Conservation (phyloP, 2,797 vertebrate species). For the Bradypodion ventrale region DNA sequence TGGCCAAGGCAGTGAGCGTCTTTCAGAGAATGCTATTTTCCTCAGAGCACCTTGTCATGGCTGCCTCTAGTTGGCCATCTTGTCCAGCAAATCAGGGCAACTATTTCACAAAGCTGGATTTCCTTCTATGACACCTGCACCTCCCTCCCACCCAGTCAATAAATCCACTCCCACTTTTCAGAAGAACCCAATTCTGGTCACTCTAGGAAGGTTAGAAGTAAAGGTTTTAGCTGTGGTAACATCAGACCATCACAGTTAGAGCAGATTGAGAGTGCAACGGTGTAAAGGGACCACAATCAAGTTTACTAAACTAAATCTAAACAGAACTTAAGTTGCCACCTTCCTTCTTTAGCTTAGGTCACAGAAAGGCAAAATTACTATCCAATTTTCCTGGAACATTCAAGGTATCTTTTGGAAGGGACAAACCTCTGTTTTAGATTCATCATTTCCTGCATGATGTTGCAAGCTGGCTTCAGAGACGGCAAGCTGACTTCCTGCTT, state of each 20-base stretch:
- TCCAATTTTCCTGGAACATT: neutral
- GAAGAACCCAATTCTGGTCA: neutral
- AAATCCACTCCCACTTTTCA: neutral
- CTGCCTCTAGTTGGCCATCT: neutral
- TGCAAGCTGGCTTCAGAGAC: constrained; percentile 13
- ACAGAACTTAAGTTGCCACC: too few relatives aligned
- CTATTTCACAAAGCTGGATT: neutral
- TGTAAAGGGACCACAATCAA: neutral
- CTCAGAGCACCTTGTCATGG: neutral
- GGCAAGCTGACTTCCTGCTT: constrained; percentile 27
- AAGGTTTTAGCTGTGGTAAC: neutral
- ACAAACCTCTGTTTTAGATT: constrained; percentile 58
- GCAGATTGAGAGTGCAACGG: neutral
- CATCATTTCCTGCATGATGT: neutral
- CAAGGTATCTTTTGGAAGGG: constrained; percentile 39
- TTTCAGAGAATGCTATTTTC: neutral
- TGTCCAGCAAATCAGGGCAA: neutral
- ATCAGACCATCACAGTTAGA: neutral
- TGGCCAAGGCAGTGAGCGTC: neutral
- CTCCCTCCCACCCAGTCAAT: neutral
- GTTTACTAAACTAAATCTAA: neutral
- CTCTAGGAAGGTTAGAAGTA: neutral
- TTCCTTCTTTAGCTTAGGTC: neutral
- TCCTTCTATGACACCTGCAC: neutral
- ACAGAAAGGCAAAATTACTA: neutral